Base-by-base conservation (phyloP, 2,797 vertebrate species). In the Cercopithecus mitis region DNA sequence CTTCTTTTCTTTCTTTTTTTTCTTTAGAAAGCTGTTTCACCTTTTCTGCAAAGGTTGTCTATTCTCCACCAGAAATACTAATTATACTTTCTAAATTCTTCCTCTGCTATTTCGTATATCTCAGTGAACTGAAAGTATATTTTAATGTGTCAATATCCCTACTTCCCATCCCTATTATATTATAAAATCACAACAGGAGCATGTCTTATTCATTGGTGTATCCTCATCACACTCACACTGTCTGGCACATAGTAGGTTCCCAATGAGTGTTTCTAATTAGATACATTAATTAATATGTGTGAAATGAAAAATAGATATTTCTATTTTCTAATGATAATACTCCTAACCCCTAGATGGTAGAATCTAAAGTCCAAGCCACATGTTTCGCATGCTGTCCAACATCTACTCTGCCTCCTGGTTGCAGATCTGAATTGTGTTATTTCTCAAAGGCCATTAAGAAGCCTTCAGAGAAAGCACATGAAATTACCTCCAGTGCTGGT, bases 391-490 rank as follows among this genome's bases (percentile, higher is more conserved):
- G 97, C 97, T 98, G 97, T 98, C 96, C 93, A 95, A 57, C 96
- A 93, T 97, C 95, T 93, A 97, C 86, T 97, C 98, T 98, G 12
- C 30, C 97, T 98, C 97, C 84, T 89, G 95, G 97, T 98, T 98
- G 97, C 98, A 97, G 95, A 97, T 90, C 97, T 0, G 11, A 98
- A 99, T 97, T 98, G 98, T 95, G 11, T 98, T 98, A 98, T 99
- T 98, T 99, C 97, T 88, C 97, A 98, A 96, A 98, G 97, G 96
- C 98, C 97, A 98, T 96, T 98, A 97, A 92, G 50, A 96, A 97
- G 98, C 98, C 98, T 98, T 98, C 97, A 97, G 94, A 96, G 97
- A 98, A 98, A 97, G 90, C 98, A 98, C 92, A 92, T 98, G 95
- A 98, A 98, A 99, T 98, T 98, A 98, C 98, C 96, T 98, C 93